phyloP scores from a whole-genome alignment of 2,113 vertebrate species.

The Pimephales promelas region DNA sequence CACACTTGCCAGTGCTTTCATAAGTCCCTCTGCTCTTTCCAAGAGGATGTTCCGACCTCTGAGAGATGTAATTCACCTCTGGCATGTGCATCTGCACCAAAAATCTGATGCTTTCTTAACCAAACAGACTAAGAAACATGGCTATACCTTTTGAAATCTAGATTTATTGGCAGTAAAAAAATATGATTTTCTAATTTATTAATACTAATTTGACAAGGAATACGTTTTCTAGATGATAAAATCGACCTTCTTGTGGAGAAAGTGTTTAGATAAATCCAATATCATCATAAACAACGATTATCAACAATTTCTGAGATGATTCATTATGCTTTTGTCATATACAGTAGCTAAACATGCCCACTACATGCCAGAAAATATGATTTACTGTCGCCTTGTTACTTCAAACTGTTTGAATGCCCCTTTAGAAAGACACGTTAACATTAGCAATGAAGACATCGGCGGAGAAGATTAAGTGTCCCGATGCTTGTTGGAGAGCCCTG shows the following conservation, averaged over 20 bases:
- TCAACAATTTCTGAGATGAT: neutral
- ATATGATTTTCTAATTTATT: neutral
- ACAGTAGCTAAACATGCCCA: neutral
- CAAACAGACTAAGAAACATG: neutral
- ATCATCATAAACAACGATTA: neutral
- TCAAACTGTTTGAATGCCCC: neutral
- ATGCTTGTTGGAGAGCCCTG: neutral
- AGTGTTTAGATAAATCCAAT: neutral
- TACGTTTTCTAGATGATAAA: neutral
- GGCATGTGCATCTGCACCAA: neutral
- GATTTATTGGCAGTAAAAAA: neutral
- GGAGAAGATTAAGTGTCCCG: constrained; percentile 4
- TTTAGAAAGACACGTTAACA: neutral
- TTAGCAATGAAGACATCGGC: neutral
- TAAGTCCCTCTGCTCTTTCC: constrained; percentile 17
- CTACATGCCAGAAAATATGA: neutral
- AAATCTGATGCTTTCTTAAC: neutral
- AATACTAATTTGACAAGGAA: neutral
- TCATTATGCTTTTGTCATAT: neutral
- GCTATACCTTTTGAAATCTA: neutral
- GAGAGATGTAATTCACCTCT: constrained; percentile 22
- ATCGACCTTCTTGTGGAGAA: neutral
- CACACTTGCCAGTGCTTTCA: constrained; percentile 7
- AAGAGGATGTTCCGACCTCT: constrained; percentile 15
- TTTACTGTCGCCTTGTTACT: neutral